Percentiles rank a stretch among this genome's conserved stretches.
Conservation (phyloP, 2,113 vertebrate species). For the Siniperca knerii region DNA sequence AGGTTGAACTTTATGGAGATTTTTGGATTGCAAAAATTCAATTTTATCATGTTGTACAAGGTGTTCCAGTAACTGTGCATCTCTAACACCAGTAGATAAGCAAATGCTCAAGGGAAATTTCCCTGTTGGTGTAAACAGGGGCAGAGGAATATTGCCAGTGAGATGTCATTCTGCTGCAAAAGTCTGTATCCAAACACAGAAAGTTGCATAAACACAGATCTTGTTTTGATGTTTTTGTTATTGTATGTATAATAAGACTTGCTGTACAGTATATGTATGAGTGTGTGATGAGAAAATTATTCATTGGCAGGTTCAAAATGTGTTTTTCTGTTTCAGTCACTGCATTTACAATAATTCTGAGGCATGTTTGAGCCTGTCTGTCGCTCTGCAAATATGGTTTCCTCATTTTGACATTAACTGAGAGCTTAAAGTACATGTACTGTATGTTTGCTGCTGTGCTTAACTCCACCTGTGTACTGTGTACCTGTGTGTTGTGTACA, state of each 20-base stretch:
- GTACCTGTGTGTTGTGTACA: not conserved
- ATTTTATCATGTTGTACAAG: not conserved
- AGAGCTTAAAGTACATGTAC: no score
- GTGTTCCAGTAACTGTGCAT: constrained; percentile 6
- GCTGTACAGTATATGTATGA: not conserved
- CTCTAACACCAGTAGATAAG: constrained; percentile 15
- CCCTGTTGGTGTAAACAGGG: constrained; percentile 21
- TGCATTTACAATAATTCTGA: not conserved
- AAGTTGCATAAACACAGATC: not conserved
- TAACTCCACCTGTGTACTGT: not conserved
- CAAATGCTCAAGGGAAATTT: constrained; percentile 33
- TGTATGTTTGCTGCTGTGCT: not conserved
- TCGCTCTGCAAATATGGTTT: not conserved
- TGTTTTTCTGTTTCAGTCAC: not conserved
- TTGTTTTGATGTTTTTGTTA: not conserved
- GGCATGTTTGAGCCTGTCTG: not conserved
- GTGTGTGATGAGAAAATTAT: not conserved
- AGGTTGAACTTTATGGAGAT: constrained; percentile 7
- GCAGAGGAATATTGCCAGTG: not conserved
- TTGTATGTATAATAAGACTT: not conserved
- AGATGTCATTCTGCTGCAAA: not conserved
- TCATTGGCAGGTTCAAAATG: not conserved
- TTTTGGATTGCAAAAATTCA: not conserved
- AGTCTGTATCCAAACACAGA: constrained; percentile 9
- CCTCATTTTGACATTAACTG: not conserved